These are phyloP conservation scores for Melanotaenia trifasciata DNA, from an alignment of 2,797 vertebrate species.

Conservation along the genomic window DNA sequence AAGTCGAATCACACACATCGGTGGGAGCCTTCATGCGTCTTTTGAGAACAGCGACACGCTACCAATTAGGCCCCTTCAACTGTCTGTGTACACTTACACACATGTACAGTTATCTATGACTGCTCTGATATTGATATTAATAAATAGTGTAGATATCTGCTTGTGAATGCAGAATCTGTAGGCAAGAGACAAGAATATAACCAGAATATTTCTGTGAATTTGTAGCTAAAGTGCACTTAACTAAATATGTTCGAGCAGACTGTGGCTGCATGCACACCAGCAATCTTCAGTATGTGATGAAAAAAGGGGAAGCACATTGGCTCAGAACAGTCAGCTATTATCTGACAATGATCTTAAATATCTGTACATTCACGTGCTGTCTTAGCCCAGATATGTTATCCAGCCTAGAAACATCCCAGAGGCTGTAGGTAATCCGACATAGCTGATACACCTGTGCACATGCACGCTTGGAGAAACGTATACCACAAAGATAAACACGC, in stretches of 20 bases:
- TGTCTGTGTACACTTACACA: not conserved
- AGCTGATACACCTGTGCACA: not conserved
- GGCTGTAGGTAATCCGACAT: not conserved
- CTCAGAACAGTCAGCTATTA: not conserved
- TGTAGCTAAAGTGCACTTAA: not conserved
- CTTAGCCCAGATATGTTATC: not conserved
- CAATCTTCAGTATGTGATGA: not conserved
- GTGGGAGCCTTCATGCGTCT: constrained; percentile 18
- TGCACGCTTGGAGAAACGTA: not conserved
- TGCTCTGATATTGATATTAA: not conserved
- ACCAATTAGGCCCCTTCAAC: constrained; percentile 21
- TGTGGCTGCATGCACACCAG: not conserved
- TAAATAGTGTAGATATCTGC: not conserved
- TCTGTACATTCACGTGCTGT: not conserved
- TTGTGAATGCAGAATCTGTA: not conserved
- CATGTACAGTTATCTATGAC: not conserved
- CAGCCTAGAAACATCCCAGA: not conserved
- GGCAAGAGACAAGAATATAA: not conserved
- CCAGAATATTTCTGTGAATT: not conserved
- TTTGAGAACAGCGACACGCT: constrained; percentile 11
- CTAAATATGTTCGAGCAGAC: not conserved
- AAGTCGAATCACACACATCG: constrained; percentile 26
- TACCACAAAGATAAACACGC: not conserved
- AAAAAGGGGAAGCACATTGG: not conserved
- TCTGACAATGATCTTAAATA: not conserved